Percentiles rank a stretch among this genome's conserved stretches.
phyloP scores from a whole-genome alignment of 2,113 vertebrate species.

The Mixornis gularis region DNA sequence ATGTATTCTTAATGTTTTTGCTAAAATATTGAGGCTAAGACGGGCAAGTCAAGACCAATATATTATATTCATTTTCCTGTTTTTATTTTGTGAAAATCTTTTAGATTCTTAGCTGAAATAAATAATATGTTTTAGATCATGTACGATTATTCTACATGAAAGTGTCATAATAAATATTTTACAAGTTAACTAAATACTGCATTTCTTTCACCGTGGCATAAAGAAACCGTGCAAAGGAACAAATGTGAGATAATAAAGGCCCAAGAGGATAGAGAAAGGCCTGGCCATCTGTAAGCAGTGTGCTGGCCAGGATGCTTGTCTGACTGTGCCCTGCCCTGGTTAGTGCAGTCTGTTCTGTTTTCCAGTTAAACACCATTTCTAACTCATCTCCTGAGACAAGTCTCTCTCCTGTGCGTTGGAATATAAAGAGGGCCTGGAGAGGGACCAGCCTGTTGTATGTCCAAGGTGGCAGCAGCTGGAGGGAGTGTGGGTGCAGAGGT shows the following conservation, averaged over 20 bases:
- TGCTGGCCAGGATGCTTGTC: not conserved
- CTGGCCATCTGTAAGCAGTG: not conserved
- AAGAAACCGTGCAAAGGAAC: not conserved
- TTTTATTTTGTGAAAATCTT: not conserved
- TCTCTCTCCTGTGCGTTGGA: not conserved
- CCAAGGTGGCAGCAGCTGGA: not conserved
- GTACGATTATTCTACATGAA: fast-evolving
- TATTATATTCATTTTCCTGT: not conserved
- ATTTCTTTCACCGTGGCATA: not conserved
- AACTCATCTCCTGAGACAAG: not conserved
- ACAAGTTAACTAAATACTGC: not conserved
- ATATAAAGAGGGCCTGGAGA: not conserved
- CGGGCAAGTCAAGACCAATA: not conserved
- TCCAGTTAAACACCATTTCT: not conserved
- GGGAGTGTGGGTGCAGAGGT: not conserved
- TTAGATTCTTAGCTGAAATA: not conserved
- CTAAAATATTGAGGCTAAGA: not conserved
- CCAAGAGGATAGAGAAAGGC: not conserved
- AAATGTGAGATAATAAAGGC: not conserved
- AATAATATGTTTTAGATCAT: not conserved
- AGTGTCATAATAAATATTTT: not conserved
- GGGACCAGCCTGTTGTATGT: not conserved
- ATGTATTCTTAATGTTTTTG: not conserved
- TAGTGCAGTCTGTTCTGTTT: not conserved
- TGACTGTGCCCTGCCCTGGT: not conserved